Percentiles rank a stretch among this genome's conserved stretches.
Conservation (phyloP, 2,888 invertebrate genomes). For the Bombylius discolor region DNA sequence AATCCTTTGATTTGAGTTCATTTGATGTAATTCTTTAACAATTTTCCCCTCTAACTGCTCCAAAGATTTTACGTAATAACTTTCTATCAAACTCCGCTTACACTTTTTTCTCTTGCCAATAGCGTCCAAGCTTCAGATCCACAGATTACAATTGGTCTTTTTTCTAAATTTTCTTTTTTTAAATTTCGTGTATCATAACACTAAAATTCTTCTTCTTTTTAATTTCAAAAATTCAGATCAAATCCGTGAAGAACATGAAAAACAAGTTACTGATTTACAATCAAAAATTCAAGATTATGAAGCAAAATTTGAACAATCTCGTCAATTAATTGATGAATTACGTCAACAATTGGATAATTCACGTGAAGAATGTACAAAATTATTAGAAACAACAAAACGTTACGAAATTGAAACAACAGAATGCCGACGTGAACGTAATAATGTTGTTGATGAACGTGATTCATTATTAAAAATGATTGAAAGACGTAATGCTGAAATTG, state of each 20-base stretch:
- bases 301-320: constrained; percentile 47
- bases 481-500: constrained; percentile 58
- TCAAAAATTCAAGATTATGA: constrained; percentile 50
- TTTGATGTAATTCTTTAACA: too few species aligned
- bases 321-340: constrained; percentile 49
- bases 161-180: too few species aligned
- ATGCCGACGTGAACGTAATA: constrained; percentile 54
- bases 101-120: too few species aligned
- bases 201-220: too few species aligned
- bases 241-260: constrained; percentile 42
- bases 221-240: constrained; percentile 38
- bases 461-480: constrained; percentile 57
- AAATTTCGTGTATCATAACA: too few species aligned
- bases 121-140: too few species aligned
- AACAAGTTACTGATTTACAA: constrained; percentile 43
- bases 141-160: too few species aligned
- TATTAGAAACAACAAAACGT: constrained; percentile 48
- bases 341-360: constrained; percentile 49
- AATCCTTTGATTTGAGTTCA: too few species aligned
- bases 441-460: constrained; percentile 61
- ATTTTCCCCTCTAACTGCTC: too few species aligned
- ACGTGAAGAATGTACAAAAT: constrained; percentile 49
- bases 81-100: too few species aligned
- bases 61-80: too few species aligned
- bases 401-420: constrained; percentile 54